Evolutionary conservation across 2,888 invertebrate species (phyloP), one percentile per base, ranked within the genome.

Genomic region (Galerucella calmariensis): DNA sequence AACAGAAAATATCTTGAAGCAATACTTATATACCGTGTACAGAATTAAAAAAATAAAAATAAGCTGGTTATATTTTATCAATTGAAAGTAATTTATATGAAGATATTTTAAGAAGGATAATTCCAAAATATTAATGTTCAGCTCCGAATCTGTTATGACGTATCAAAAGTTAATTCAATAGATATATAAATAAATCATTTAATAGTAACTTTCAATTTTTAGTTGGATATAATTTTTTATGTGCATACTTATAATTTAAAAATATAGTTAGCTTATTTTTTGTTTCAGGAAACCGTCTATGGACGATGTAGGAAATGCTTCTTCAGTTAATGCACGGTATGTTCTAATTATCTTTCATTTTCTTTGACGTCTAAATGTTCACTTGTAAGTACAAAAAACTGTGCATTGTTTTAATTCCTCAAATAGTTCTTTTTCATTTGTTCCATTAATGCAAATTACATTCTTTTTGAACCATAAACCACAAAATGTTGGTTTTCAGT

Each of bases 241-340:
- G 35, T 62, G 35, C 41, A n/a, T 41, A 62, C 16, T 41, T 62
- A 62, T 44, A 41, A 62, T 62, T 62, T 44, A 12, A 35, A 62
- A 62, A 41, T 62, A 62, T 16, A 62, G 20, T 65, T 63, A 63
- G 63, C 44, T n/a, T 56, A 24, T 84, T 82, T 85, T 85, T 88
- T 89, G 86, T 93, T 92, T 86, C 92, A 94, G 92, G 91, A 95
- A 95, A 90, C 95, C 95, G 82, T 91, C 95, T 79, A 94, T 95
- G 88, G 95, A 95, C 88, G 95, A 95, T 86, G 94, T 94, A 84
- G 93, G 93, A 80, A 95, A 94, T 85, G 92, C 95, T 73, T 92
- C 94, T 78, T 95, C 95, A 81, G 95, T 95, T 84, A 95, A 95
- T 89, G 94, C 94, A 86, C 94, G 95, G 95, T 95, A 90, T 94